Evolutionary conservation across 2,113 vertebrate genomes (phyloP), one percentile per base, ranked within the genome.

Genomic region (Thunnus thynnus): DNA sequence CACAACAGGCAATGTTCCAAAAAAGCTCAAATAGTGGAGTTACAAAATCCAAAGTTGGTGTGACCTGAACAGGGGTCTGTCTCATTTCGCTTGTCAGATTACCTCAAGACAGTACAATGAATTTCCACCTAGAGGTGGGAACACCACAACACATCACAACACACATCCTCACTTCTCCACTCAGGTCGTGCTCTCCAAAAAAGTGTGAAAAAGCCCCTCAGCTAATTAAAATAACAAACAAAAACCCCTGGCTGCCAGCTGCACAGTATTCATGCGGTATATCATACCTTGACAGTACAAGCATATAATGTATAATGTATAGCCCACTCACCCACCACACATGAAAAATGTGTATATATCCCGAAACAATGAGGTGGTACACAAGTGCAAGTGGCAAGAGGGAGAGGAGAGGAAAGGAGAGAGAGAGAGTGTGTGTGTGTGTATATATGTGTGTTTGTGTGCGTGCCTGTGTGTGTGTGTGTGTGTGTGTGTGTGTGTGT

Each of bases 301-400:
- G 81, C 83, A 83, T 85, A 91, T 90, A 88, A 95, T 94, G 90
- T 94, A 92, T 94, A 94, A 95, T 95, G 92, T 94, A 94, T 95
- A 93, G 83, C 62, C 60, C 80, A 76, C 80, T 91, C 86, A 54
- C 86, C 80, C 86, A 84, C 77, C 88, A 84, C 88, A 92, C 69
- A 63, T 80, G 89, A 87, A 92, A 94, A 92, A 92, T 92, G 93
- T 94, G 93, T 93, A 93, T 91, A 94, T 94, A 93, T 94, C 94
- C 93, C 86, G 90, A 94, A 93, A 93, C 90, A 92, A 92, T 92
- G 92, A 93, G 90, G 76, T 74, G 88, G 87, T 90, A 92, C 85
- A 91, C 88, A 87, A 91, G 91, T 76, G 87, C 84, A 84, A 89
- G 88, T 83, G 76, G 87, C 76, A 85, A 89, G 72, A 86, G 75